These are phyloP conservation scores for Microplitis mediator DNA, from an alignment of 1,140 invertebrate genomes.

Conservation along the genomic window DNA sequence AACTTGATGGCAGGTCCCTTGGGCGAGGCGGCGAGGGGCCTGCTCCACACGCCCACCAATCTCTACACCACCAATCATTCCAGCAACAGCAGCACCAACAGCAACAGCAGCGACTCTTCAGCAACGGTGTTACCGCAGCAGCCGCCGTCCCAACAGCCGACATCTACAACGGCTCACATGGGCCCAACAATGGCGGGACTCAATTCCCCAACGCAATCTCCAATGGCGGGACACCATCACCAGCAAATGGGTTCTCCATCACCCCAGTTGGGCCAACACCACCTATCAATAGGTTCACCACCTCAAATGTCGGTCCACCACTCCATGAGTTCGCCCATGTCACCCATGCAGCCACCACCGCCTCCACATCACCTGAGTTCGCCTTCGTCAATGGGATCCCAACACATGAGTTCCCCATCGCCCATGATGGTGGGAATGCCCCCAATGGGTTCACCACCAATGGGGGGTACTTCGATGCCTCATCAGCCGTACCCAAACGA, in stretches of 20 bases:
- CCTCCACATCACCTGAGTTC: constrained; percentile 49
- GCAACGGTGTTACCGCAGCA: constrained; percentile 23
- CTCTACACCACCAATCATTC: constrained; percentile 46
- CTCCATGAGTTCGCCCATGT: constrained; percentile 55
- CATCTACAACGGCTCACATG: constrained; percentile 40
- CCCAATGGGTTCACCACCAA: constrained; percentile 66
- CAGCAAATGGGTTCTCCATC: constrained; percentile 47
- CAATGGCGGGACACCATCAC: constrained; percentile 39
- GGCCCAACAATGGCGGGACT: constrained; percentile 38
- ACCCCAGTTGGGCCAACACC: constrained; percentile 42
- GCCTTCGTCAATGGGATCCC: constrained; percentile 51
- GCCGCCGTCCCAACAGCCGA: constrained; percentile 21
- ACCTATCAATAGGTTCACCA: constrained; percentile 41
- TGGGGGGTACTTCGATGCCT: constrained; percentile 66
- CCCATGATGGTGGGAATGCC: constrained; percentile 57
- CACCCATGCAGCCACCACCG: constrained; percentile 49
- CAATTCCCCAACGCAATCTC: constrained; percentile 42
- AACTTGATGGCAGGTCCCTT: constrained; percentile 86
- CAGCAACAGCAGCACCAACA: constrained; percentile 50
- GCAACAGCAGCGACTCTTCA: constrained; percentile 43
- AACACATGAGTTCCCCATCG: constrained; percentile 53
- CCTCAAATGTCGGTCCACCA: constrained; percentile 43
- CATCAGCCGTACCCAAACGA: constrained; percentile 79
- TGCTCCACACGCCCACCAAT: constrained; percentile 68
- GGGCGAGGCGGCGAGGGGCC: constrained; percentile 80